Evolutionary conservation across 2,797 vertebrate genomes (phyloP).

Genomic region (Eulemur rubriventer): DNA sequence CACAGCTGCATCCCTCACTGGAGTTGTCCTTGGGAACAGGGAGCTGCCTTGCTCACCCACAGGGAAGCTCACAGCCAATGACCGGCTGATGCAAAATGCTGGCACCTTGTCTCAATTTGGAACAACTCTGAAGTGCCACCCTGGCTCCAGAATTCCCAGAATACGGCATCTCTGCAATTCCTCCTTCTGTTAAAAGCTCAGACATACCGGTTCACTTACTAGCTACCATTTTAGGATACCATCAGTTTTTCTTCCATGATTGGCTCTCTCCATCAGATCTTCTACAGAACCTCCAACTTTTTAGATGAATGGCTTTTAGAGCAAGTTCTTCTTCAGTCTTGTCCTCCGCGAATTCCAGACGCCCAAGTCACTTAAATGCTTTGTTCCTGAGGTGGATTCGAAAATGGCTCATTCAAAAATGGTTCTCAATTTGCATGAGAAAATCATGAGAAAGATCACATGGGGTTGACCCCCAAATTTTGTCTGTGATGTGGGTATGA

Average conservation of each 20-base stretch:
- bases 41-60: background rate
- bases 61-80: background rate
- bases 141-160: background rate
- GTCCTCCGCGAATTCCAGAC: background rate
- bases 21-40: background rate
- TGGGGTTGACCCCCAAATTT: background rate
- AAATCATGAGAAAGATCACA: background rate
- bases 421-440: constrained; percentile 15
- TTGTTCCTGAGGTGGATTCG: background rate
- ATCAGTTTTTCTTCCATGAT: background rate
- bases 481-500: constrained; percentile 38
- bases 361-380: background rate
- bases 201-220: background rate
- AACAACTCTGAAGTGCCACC: background rate
- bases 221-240: background rate
- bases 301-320: background rate
- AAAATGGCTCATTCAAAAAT: constrained; percentile 50
- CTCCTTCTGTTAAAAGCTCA: background rate
- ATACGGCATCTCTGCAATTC: background rate
- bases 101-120: background rate
- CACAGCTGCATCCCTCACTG: background rate
- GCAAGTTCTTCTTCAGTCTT: background rate
- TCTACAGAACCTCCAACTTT: background rate
- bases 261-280: background rate
- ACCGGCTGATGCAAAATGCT: background rate